Base-by-base conservation (phyloP, 2,797 vertebrate species). In the Poliocrania exsul region DNA sequence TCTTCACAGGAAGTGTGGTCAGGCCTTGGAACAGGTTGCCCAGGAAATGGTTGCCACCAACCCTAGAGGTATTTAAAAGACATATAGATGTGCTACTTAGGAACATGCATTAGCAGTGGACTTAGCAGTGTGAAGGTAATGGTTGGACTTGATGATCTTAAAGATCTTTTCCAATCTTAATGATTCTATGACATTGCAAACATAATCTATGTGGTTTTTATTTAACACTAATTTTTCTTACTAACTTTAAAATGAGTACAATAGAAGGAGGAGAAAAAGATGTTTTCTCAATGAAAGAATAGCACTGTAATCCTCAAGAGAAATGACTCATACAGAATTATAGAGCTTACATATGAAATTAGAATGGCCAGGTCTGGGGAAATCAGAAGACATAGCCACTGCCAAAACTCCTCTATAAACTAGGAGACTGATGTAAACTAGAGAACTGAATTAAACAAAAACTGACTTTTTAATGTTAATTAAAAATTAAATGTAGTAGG, bases 371-470 rank as follows among this genome's bases (percentile, higher is more conserved):
- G 31, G 40, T 56, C 10, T 33, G 16, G 26, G 20, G 8, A 72
- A 93, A 79, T 33, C 40, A 69, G 40, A 79, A 81, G 13, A 58
- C 16, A 53, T 4, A 58, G 5, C 3, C 33, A 31, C 28, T 78
- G 9, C 11, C n/a, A 35, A 77, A 42, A 33, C 5, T 28, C 26
- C 37, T 65, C 4, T 65, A 47, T 60, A 67, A 82, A 78, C 25
- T 25, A 65, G 53, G 13, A 54, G 16, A 46, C 6, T 38, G 18
- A 78, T 16, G 26, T 9, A 65, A 88, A 56, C 5, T 29, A 57
- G 46, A 82, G 21, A 47, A 86, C 33, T 35, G 13, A 26, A 75
- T 79, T 58, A 75, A 84, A 88, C 5, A 49, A 66, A 92, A 86
- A 62, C 13, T 37, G 29, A 42, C 9, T 40, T 81, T 61, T 31